Evolutionary conservation across 1,140 invertebrate species (phyloP).

Genomic region (Bombyx mandarina): DNA sequence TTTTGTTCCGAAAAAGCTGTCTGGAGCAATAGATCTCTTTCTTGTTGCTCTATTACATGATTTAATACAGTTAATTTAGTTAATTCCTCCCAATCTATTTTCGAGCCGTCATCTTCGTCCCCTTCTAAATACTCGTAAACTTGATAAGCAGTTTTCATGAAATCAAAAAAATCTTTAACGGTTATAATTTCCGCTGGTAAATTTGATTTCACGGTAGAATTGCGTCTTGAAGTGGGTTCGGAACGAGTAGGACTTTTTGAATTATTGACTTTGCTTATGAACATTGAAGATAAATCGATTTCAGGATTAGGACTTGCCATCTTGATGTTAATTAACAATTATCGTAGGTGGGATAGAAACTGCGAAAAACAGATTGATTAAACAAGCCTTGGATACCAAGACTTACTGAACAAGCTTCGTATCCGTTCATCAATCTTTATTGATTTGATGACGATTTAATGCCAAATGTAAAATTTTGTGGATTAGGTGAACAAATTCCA

Average conservation of each 20-base stretch:
- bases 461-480: too few relatives aligned
- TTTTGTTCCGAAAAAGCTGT: constrained; percentile 39
- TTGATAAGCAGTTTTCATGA: constrained; percentile 80
- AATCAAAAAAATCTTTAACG: constrained; percentile 79
- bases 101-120: constrained; percentile 69
- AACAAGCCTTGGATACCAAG: constrained; percentile 35
- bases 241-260: constrained; percentile 31
- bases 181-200: constrained; percentile 70
- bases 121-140: constrained; percentile 75
- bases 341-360: background rate
- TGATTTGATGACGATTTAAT: too few relatives aligned
- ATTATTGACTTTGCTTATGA: constrained; percentile 38
- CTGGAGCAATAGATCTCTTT: constrained; percentile 50
- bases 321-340: too few relatives aligned
- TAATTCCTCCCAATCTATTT: constrained; percentile 77
- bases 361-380: constrained; percentile 31
- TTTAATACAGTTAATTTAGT: constrained; percentile 61
- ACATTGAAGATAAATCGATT: constrained; percentile 49
- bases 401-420: too few relatives aligned
- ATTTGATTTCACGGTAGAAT: constrained; percentile 29
- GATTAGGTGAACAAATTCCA: too few relatives aligned
- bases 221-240: constrained; percentile 31
- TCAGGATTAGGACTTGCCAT: constrained; percentile 53
- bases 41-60: constrained; percentile 58
- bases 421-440: too few relatives aligned